phyloP scores from a whole-genome alignment of 2,888 invertebrate genomes.

The Hymenopus coronatus region DNA sequence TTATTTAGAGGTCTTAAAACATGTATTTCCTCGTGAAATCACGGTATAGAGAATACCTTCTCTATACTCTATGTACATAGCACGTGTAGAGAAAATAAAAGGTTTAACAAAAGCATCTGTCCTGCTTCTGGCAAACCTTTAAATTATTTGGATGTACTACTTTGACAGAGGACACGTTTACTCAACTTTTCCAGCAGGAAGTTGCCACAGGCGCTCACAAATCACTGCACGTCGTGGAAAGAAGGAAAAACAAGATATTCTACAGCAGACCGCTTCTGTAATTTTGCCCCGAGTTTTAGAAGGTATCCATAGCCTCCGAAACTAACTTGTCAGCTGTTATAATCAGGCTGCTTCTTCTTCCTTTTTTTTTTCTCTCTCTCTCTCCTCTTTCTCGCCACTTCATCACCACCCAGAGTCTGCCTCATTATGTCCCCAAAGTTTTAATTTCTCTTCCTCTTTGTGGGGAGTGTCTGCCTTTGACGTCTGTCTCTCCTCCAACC shows the following conservation, averaged over 20 bases:
- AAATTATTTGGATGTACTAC: too few relatives aligned
- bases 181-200: too few relatives aligned
- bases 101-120: too few relatives aligned
- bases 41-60: too few relatives aligned
- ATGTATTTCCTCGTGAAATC: too few relatives aligned
- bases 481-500: background rate
- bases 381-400: background rate
- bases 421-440: background rate
- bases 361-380: background rate
- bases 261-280: background rate
- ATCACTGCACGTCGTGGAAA: background rate
- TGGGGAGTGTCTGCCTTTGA: background rate
- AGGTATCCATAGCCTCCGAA: background rate
- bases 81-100: too few relatives aligned
- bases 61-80: too few relatives aligned
- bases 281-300: background rate
- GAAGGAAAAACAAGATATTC: background rate
- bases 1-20: too few relatives aligned
- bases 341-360: background rate
- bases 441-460: background rate
- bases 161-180: too few relatives aligned
- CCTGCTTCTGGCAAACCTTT: too few relatives aligned
- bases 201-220: background rate
- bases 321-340: background rate
- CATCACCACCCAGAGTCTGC: background rate